Conservation (phyloP, 2,888 invertebrate genomes). For the Apamea sordens region DNA sequence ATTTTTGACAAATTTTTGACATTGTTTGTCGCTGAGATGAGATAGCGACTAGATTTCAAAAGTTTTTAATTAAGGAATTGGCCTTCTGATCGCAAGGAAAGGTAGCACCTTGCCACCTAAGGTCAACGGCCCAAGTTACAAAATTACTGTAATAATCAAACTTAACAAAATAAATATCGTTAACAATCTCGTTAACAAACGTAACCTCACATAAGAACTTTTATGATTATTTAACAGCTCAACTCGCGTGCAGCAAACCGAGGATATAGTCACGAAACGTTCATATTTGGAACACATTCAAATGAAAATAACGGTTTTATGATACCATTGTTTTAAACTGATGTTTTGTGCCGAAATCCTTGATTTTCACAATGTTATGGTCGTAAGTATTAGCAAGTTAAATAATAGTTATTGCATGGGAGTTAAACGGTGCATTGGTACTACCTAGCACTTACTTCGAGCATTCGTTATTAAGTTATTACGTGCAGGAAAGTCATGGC, state of each 20-base stretch:
- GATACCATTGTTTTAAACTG: conserved; percentile 39
- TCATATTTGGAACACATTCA: conserved; percentile 49
- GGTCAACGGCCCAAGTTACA: conserved; percentile 36
- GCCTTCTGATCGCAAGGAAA: neutral
- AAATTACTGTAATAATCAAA: conserved; percentile 3
- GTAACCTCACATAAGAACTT: conserved; percentile 26
- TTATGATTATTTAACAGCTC: conserved; percentile 57
- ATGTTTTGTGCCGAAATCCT: conserved; percentile 30
- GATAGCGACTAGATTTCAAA: no score
- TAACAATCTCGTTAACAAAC: conserved; percentile 46
- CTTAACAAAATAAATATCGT: conserved; percentile 25
- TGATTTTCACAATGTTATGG: conserved; percentile 33
- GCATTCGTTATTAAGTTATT: neutral
- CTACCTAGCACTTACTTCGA: conserved; percentile 12
- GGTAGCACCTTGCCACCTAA: neutral
- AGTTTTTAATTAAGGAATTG: no score
- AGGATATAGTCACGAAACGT: conserved; percentile 48
- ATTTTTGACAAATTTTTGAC: no score
- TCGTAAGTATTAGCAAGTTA: neutral
- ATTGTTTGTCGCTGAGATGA: no score
- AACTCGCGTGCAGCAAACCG: conserved; percentile 58
- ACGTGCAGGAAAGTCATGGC: neutral
- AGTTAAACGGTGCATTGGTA: conserved; percentile 32
- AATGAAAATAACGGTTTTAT: conserved; percentile 48
- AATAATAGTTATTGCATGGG: conserved; percentile 21